A percentile compares a stretch with the other conserved stretches of the same genome.
Evolutionary conservation across 2,113 vertebrate genomes (phyloP).

Genomic region (Eonycteris spelaea): DNA sequence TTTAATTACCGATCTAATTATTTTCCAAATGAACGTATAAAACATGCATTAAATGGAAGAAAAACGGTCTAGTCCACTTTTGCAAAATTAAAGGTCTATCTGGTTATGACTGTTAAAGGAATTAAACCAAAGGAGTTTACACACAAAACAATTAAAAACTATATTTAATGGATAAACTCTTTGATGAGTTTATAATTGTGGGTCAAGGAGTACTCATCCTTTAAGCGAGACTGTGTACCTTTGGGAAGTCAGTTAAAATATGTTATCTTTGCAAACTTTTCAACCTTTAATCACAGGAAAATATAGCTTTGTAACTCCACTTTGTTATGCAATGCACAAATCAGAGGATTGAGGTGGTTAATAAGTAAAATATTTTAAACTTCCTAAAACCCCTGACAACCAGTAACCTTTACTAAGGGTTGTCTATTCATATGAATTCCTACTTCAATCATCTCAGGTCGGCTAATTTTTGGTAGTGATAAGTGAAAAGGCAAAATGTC

Average conservation of each 20-base stretch:
- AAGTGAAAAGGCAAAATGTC: neutral
- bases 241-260: neutral
- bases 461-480: neutral
- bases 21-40: slow-evolving; percentile 30
- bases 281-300: neutral
- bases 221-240: neutral
- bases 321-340: neutral
- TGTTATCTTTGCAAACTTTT: neutral
- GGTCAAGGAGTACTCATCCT: neutral
- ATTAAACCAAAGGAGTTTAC: neutral
- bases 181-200: neutral
- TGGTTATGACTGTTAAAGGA: neutral
- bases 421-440: neutral
- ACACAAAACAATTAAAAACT: neutral
- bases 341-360: neutral
- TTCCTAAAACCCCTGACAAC: neutral
- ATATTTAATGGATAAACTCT: neutral
- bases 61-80: neutral
- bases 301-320: neutral
- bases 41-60: neutral
- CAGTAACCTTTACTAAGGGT: neutral
- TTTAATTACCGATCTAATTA: slow-evolving; percentile 19
- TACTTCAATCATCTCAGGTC: neutral
- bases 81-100: neutral
- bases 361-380: neutral